Base-by-base conservation (phyloP, 2,113 vertebrate species). In the Paramisgurnus dabryanus region DNA sequence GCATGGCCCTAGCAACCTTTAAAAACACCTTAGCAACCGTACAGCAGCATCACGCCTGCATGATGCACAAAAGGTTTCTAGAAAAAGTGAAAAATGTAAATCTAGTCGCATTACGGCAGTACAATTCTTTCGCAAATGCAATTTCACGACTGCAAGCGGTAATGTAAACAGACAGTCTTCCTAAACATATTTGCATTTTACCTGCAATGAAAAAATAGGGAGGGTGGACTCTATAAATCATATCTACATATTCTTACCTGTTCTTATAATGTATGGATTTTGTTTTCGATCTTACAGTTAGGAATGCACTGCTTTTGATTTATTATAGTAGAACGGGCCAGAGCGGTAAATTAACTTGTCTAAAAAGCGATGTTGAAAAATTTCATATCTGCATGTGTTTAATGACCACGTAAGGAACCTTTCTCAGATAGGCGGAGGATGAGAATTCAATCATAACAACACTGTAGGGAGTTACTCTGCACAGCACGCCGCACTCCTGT, bases 371-470 rank as follows among this genome's bases (percentile, higher is more conserved):
- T 13, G 13, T 75, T 22, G 34, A 66, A 7, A 45, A 41, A 50
- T 53, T 34, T 22, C 4, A 6, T 50, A 66, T 66, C 74, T 63
- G 12, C 74, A 49, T 63, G 74, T 17, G 22, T 55, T 66, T 53
- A 76, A 76, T 75, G 72, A 61, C 58, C 22, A 63, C 13, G 47
- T 53, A 27, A 39, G 69, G 8, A 49, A 15, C 41, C 41, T 15
- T 53, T 65, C 63, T 22, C 34, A 66, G 27, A 17, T 27, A 50
- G 47, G 61, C 63, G 17, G 63, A 76, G 50, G 74, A 63, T 76
- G 74, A 66, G 74, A 66, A 76, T 76, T 76, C 74, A 76, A 76
- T 76, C 74, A 76, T 53, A 76, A 66, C 63, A 76, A 41, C 74
- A 40, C 74, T 13, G 61, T 40, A 66, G 74, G 74, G 74, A 65